These are phyloP conservation scores for Xiphorhynchus elegans DNA, from an alignment of 2,113 vertebrate genomes.

Conservation along the genomic window DNA sequence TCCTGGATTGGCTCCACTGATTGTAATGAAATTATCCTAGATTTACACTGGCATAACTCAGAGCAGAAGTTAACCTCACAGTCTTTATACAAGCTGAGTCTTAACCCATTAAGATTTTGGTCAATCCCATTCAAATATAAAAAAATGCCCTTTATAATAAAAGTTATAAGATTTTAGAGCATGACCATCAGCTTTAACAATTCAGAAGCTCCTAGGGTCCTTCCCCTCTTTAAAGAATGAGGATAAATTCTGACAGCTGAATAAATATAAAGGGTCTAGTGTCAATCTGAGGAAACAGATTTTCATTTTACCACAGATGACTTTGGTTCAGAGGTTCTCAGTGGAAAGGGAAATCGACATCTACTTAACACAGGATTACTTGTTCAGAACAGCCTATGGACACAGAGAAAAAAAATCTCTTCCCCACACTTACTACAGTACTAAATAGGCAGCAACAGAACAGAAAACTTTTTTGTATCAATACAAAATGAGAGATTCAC, in stretches of 20 bases:
- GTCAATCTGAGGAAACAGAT: constrained; percentile 66
- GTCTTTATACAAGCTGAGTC: constrained; percentile 26
- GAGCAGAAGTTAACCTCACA: constrained; percentile 44
- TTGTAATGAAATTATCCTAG: constrained; percentile 48
- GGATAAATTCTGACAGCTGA: constrained; percentile 72
- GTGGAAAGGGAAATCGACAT: constrained; percentile 21
- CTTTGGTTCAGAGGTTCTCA: not conserved
- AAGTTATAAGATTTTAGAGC: constrained; percentile 16
- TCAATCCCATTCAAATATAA: constrained; percentile 35
- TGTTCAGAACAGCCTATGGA: not conserved
- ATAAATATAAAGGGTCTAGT: constrained; percentile 67
- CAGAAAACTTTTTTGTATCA: not conserved
- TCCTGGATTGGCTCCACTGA: constrained; percentile 14
- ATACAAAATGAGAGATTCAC: not conserved
- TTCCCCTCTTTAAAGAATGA: constrained; percentile 60
- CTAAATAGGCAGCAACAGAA: not conserved
- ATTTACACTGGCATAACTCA: constrained; percentile 40
- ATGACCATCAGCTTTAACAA: constrained; percentile 31
- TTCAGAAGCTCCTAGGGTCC: constrained; percentile 52
- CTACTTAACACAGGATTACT: not conserved
- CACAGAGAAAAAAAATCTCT: not conserved
- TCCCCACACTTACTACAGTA: not conserved
- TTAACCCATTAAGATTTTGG: constrained; percentile 30
- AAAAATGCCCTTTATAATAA: constrained; percentile 34
- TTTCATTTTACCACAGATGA: constrained; percentile 49